Percentiles rank a stretch among this genome's conserved stretches.
Evolutionary conservation across 1,140 invertebrate species (phyloP).

Genomic region (Conus betulinus): DNA sequence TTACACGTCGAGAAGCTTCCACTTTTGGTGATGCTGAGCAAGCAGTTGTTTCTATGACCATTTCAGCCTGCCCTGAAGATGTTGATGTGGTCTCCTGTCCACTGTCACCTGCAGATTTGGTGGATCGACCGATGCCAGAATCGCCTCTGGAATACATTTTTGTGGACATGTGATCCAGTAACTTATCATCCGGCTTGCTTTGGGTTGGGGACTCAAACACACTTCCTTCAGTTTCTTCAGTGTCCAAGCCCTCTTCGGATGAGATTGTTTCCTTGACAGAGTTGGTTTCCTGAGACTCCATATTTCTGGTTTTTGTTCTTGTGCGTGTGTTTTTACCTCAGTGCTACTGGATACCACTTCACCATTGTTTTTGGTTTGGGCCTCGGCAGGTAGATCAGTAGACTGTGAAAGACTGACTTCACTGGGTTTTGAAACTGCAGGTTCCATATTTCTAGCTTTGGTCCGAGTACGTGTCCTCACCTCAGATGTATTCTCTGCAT

Average conservation of each 20-base stretch:
- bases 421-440: background rate
- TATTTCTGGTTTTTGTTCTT: background rate
- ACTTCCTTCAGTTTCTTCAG: background rate
- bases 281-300: background rate
- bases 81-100: background rate
- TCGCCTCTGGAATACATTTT: background rate
- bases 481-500: background rate
- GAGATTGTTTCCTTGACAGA: background rate
- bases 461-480: constrained; percentile 1
- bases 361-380: background rate
- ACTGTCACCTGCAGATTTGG: background rate
- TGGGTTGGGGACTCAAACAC: constrained; percentile 24
- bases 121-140: background rate
- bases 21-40: background rate
- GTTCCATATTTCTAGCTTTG: constrained; percentile 20
- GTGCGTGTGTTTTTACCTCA: background rate
- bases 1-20: constrained; percentile 3
- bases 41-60: background rate
- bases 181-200: background rate
- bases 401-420: background rate
- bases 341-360: background rate
- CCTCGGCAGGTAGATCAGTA: background rate
- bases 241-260: background rate
- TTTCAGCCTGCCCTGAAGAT: background rate
- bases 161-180: background rate